phyloP scores from a whole-genome alignment of 2,888 invertebrate species.

The Prostheceraeus crozeri region DNA sequence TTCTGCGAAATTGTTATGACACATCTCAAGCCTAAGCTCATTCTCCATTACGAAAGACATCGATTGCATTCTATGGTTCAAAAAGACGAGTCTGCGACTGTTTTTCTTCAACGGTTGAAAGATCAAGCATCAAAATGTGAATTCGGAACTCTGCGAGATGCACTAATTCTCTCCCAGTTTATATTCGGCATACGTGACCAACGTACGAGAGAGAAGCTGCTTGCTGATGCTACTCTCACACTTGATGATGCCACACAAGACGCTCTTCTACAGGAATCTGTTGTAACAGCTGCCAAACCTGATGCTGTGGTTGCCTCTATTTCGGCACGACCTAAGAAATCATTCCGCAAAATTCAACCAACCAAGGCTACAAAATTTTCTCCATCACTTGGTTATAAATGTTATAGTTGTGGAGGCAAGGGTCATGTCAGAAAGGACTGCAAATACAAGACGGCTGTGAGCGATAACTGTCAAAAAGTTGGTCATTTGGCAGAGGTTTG shows the following conservation, averaged over 20 bases:
- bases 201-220: background rate
- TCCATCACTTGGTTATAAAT: too few relatives aligned
- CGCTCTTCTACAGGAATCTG: background rate
- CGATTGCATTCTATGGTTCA: conserved; percentile 7
- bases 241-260: background rate
- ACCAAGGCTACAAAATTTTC: too few relatives aligned
- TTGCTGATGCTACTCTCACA: background rate
- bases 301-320: too few relatives aligned
- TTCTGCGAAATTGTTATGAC: too few relatives aligned
- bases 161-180: conserved; percentile 4
- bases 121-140: conserved; percentile 1
- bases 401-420: too few relatives aligned
- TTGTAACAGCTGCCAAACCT: too few relatives aligned
- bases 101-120: conserved; percentile 7
- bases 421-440: too few relatives aligned
- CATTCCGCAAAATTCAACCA: too few relatives aligned
- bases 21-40: background rate
- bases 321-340: too few relatives aligned
- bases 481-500: too few relatives aligned
- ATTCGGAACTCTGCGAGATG: background rate
- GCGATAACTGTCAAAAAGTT: too few relatives aligned
- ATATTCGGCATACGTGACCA: background rate
- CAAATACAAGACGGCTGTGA: too few relatives aligned
- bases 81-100: background rate
- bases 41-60: conserved; percentile 15